phyloP scores from a whole-genome alignment of 2,113 vertebrate genomes.

The Strix uralensis region DNA sequence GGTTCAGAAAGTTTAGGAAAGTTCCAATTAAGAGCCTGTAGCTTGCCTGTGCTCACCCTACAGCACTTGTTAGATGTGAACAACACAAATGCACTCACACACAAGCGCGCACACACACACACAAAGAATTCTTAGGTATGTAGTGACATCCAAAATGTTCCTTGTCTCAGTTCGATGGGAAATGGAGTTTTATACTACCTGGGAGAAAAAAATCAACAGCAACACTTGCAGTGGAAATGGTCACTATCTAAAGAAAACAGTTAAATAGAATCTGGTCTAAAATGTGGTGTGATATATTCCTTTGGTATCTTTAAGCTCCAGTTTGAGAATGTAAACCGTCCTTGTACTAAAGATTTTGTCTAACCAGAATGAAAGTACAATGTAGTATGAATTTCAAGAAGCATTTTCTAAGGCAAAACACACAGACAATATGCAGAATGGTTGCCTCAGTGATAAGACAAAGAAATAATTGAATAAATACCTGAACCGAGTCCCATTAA shows the following conservation, averaged over 20 bases:
- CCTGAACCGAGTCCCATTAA: background rate
- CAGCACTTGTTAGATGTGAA: background rate
- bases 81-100: background rate
- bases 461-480: background rate
- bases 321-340: background rate
- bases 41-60: background rate
- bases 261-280: background rate
- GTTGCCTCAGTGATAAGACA: background rate
- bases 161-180: background rate
- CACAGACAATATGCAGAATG: background rate
- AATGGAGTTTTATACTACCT: background rate
- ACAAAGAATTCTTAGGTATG: background rate
- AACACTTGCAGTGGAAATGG: background rate
- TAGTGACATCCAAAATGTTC: background rate
- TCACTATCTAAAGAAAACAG: background rate
- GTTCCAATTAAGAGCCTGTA: background rate
- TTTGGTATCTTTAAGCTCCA: background rate
- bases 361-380: background rate
- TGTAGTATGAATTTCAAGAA: background rate
- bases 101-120: rapidly evolving
- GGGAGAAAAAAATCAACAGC: background rate
- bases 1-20: background rate
- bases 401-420: background rate
- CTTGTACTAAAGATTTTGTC: background rate
- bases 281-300: background rate